These are phyloP conservation scores for Rhinolophus sinicus DNA, from an alignment of 2,113 vertebrate species.

Conservation along the genomic window DNA sequence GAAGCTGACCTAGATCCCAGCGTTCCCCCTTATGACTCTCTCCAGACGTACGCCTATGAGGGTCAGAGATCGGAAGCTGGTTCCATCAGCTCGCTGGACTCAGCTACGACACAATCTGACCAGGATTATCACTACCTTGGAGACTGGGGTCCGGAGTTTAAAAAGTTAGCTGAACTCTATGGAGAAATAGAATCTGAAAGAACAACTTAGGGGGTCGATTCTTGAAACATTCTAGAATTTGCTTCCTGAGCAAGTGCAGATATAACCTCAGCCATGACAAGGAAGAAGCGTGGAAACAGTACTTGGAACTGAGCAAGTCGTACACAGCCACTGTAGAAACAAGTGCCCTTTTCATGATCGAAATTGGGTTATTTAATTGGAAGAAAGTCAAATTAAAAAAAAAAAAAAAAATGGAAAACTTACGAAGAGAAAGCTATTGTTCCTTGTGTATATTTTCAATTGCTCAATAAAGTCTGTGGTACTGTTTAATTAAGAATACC, in stretches of 20 bases:
- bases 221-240: constrained; percentile 75
- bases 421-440: constrained; percentile 90
- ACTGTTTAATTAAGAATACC: constrained; percentile 90
- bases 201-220: constrained; percentile 84
- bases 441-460: constrained; percentile 98
- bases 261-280: constrained; percentile 74
- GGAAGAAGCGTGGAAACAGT: constrained; percentile 80
- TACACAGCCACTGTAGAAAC: constrained; percentile 90
- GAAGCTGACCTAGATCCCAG: constrained; percentile 94
- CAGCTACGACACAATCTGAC: constrained; percentile 90
- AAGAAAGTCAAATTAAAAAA: constrained; percentile 88
- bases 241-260: constrained; percentile 82
- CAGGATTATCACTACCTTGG: constrained; percentile 94
- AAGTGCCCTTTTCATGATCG: constrained; percentile 90
- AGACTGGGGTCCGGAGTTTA: constrained; percentile 96
- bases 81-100: constrained; percentile 96
- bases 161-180: constrained; percentile 96
- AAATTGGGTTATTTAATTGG: constrained; percentile 89
- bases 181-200: constrained; percentile 92
- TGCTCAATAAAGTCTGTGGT: constrained; percentile 95
- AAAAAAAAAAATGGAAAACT: constrained; percentile 85
- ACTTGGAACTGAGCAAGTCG: constrained; percentile 86
- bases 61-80: constrained; percentile 94
- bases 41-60: constrained; percentile 98
- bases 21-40: constrained; percentile 96